Evolutionary conservation across 2,888 invertebrate genomes (phyloP).

Genomic region (Troglohyphantes excavatus): DNA sequence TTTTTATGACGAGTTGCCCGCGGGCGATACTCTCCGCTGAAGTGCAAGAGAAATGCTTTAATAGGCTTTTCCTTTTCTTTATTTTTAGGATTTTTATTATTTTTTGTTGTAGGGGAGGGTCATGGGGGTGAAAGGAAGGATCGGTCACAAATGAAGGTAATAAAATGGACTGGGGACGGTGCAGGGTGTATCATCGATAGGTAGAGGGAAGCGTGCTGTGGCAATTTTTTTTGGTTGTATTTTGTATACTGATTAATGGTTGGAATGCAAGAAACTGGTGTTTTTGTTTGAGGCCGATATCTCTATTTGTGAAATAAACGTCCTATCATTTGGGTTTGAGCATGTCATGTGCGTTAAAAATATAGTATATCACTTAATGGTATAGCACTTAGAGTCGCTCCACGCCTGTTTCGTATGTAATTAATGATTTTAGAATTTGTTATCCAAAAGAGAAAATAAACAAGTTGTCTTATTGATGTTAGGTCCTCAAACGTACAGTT

Average conservation of each 20-base stretch:
- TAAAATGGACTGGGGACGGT: slow-evolving; percentile 11
- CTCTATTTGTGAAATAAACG: too few species aligned
- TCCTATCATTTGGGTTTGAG: too few species aligned
- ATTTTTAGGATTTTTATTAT: background rate
- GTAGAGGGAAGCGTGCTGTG: background rate
- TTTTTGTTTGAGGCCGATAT: too few species aligned
- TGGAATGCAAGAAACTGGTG: background rate
- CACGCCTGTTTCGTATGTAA: too few species aligned
- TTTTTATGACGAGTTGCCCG: slow-evolving; percentile 54
- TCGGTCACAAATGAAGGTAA: slow-evolving; percentile 51
- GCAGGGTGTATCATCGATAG: slow-evolving; percentile 6
- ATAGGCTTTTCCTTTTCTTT: slow-evolving; percentile 53
- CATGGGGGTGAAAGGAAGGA: slow-evolving; percentile 10
- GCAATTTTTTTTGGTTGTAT: background rate
- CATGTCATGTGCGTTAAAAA: too few species aligned
- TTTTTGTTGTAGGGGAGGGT: too few species aligned
- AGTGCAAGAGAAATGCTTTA: slow-evolving; percentile 49
- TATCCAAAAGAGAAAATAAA: too few species aligned
- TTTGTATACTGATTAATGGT: slow-evolving; percentile 10
- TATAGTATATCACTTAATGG: too few species aligned
- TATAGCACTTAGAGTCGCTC: too few species aligned
- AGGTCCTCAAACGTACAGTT: too few species aligned
- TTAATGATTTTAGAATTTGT: too few species aligned
- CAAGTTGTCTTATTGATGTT: too few species aligned
- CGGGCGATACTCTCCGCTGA: slow-evolving; percentile 36